A percentile compares a stretch with the other conserved stretches of the same genome.
These are phyloP conservation scores for Nemopilema nomurai DNA, from an alignment of 30 jellyfish, hydroid and myxozoan genomes.

Conservation along the genomic window DNA sequence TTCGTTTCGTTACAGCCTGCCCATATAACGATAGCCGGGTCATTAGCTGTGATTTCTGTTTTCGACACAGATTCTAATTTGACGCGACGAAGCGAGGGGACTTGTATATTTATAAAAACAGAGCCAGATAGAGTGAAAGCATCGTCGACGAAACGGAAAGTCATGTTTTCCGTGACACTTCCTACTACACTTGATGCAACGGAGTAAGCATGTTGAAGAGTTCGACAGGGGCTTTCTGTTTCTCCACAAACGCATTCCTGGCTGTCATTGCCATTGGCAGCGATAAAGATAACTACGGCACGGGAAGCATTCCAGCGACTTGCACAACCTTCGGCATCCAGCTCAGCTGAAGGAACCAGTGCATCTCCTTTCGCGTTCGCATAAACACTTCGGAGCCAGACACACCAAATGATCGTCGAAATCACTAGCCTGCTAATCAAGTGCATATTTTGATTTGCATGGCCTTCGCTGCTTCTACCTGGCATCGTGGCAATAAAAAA, in stretches of 20 bases:
- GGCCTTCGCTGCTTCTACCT: too few relatives aligned
- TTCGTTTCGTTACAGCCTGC: slow-evolving; percentile 55
- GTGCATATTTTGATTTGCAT: too few relatives aligned
- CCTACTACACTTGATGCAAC: slow-evolving; percentile 4
- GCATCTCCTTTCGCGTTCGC: too few relatives aligned
- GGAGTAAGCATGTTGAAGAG: slow-evolving; percentile 61
- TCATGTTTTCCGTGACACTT: slow-evolving; percentile 4
- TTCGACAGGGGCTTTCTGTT: slow-evolving; percentile 47
- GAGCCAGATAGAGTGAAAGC: slow-evolving; percentile 39
- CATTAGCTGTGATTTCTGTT: slow-evolving; percentile 27
- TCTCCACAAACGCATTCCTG: slow-evolving; percentile 33
- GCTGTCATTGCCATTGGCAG: slow-evolving; percentile 30
- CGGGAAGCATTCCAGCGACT: neutral
- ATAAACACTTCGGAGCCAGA: too few relatives aligned
- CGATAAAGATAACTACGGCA: neutral
- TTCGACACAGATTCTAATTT: neutral
- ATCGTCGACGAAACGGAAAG: slow-evolving; percentile 29
- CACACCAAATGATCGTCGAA: too few relatives aligned
- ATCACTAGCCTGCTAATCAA: too few relatives aligned
- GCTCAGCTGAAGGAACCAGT: neutral
- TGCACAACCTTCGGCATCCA: neutral
- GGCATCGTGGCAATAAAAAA: too few relatives aligned
- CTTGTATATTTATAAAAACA: slow-evolving; percentile 15
- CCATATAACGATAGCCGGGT: slow-evolving; percentile 28
- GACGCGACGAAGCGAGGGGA: neutral